A percentile compares a stretch with the other conserved stretches of the same genome.
These are phyloP conservation scores for Nomada fucata DNA, from an alignment of 2,888 invertebrate genomes.

Conservation along the genomic window DNA sequence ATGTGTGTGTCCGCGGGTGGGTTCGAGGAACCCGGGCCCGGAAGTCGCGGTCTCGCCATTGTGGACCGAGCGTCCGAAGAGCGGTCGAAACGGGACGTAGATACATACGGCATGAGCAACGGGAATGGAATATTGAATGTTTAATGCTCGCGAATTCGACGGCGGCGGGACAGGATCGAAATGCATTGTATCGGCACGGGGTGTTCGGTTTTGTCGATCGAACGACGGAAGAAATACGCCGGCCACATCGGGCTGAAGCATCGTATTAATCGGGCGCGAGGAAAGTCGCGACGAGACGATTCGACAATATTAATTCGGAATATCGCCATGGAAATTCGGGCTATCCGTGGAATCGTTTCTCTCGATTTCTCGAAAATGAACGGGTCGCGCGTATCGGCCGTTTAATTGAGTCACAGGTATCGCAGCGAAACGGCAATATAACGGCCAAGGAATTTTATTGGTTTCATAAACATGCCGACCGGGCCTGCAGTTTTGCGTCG, in stretches of 20 bases:
- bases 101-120: background rate
- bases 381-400: conserved; percentile 23
- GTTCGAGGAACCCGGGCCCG: background rate
- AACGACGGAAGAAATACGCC: too few species aligned
- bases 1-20: background rate
- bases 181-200: too few species aligned
- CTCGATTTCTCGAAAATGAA: conserved; percentile 9
- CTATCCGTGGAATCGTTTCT: conserved; percentile 8
- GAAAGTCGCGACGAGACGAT: background rate
- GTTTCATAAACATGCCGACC: conserved; percentile 53
- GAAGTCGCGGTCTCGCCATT: background rate
- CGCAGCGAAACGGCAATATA: conserved; percentile 46
- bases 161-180: too few species aligned
- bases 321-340: background rate
- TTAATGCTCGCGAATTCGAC: background rate
- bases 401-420: conserved; percentile 33
- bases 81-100: background rate
- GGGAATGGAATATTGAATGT: too few species aligned
- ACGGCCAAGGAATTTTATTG: conserved; percentile 57
- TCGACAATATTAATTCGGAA: background rate
- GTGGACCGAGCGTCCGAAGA: background rate
- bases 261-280: too few species aligned
- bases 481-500: conserved; percentile 52
- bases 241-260: too few species aligned
- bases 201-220: too few species aligned